phyloP scores from a whole-genome alignment of 2,113 vertebrate species.

The Ophiodon elongatus region DNA sequence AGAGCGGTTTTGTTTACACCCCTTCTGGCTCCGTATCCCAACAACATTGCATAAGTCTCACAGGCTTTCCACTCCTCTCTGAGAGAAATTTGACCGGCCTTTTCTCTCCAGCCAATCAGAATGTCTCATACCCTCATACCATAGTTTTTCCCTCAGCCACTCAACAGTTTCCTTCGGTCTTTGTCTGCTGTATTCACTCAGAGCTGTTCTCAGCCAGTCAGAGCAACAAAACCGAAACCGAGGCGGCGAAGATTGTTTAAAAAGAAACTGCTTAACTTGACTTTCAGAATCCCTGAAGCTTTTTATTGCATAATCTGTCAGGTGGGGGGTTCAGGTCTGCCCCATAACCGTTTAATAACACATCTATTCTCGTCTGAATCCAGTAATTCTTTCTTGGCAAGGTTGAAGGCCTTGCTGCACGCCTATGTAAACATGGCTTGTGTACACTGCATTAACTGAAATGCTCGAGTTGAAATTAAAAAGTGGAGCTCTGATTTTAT shows the following conservation, averaged over 20 bases:
- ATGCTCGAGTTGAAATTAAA: constrained; percentile 38
- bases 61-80: constrained; percentile 69
- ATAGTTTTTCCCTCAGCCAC: constrained; percentile 41
- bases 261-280: constrained; percentile 23
- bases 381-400: constrained; percentile 53
- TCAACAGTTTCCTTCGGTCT: constrained; percentile 28
- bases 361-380: constrained; percentile 54
- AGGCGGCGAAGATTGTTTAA: constrained; percentile 9
- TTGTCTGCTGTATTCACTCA: constrained; percentile 19
- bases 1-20: constrained; percentile 80
- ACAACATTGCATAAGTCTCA: constrained; percentile 80
- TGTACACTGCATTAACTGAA: constrained; percentile 54
- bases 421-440: constrained; percentile 61
- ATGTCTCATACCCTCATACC: constrained; percentile 45
- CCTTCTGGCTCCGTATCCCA: constrained; percentile 75
- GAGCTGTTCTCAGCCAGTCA: constrained; percentile 1
- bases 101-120: constrained; percentile 58
- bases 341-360: constrained; percentile 35
- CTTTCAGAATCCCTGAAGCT: constrained; percentile 29
- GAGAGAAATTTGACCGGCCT: constrained; percentile 68
- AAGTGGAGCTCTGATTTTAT: constrained; percentile 1
- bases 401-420: constrained; percentile 33
- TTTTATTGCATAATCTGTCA: constrained; percentile 31
- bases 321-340: constrained; percentile 33
- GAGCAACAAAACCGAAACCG: constrained; percentile 47